Evolutionary conservation across 2,888 invertebrate species (phyloP), one percentile per base, ranked within the genome.

Genomic region (Epistrophella euchroma): DNA sequence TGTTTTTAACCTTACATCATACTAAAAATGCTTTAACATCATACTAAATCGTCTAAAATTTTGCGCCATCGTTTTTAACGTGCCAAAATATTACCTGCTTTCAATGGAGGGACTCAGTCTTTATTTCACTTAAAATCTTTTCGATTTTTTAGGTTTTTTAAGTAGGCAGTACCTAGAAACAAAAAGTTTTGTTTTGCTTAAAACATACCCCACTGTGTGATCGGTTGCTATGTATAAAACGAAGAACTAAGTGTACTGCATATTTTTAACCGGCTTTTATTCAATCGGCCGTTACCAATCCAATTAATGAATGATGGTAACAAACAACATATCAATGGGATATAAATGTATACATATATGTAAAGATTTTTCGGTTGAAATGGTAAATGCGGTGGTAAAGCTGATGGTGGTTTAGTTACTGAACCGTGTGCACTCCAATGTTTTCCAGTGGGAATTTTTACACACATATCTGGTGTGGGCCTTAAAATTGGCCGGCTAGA

Each of bases 231-330:
- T 5, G 6, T 32, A 5, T 32, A 19, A 47, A 45, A 15, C 17
- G 32, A 47, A 66, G 1, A 52, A 50, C 37, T 10, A 17, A 37
- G 25, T 1, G 68, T 10, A 68, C 10, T 52, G 22, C 37, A 70
- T 64, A 66, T n/a, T 58, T 77, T 72, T 28, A 47, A 55, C 68
- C 68, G 78, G 78, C 55, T 76, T 83, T 83, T 62, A 70, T 68
- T 68, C 75, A 75, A 75, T 75, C 70, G 64, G 60, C 55, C 70
- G 81, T 64, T 75, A 56, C 70, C 75, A 56, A 47, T 75, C 47
- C 78, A 78, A 83, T 83, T 73, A 83, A 78, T 73, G 82, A 70
- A 73, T 55, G 45, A 78, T 28, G 47, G 35, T 47, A 66, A 75
- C 71, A 60, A 66, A 75, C 71, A 60, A 71, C 68, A 68, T 66